These are phyloP conservation scores for Tribolium madens DNA, from an alignment of 1,140 invertebrate species.

Conservation along the genomic window DNA sequence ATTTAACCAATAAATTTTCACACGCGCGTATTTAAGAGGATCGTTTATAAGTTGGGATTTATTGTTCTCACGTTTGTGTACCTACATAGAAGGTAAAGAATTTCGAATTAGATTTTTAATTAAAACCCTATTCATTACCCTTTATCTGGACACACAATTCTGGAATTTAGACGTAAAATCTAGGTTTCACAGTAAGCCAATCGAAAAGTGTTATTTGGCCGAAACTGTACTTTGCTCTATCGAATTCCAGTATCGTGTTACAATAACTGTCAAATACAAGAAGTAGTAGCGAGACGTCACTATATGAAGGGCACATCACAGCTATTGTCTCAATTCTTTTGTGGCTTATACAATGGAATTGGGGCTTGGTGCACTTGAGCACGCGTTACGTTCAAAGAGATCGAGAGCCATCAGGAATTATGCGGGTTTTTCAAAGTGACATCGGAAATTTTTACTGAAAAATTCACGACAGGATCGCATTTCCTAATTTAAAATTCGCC, in stretches of 20 bases:
- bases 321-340: slow-evolving; percentile 29
- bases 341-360: slow-evolving; percentile 19
- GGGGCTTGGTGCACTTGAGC: slow-evolving; percentile 18
- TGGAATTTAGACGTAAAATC: background rate
- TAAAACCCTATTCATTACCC: slow-evolving; percentile 3
- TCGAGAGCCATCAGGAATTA: background rate
- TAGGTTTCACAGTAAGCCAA: background rate
- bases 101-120: slow-evolving; percentile 23
- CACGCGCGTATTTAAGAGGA: slow-evolving; percentile 42
- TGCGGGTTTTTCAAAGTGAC: slow-evolving; percentile 16
- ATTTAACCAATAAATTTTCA: slow-evolving; percentile 43
- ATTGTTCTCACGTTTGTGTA: slow-evolving; percentile 34
- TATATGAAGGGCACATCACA: slow-evolving; percentile 17
- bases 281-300: slow-evolving; percentile 13
- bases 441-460: background rate
- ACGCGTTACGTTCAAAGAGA: slow-evolving; percentile 30
- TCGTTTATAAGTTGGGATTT: slow-evolving; percentile 42
- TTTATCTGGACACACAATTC: background rate
- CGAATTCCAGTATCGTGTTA: slow-evolving; percentile 14
- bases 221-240: background rate
- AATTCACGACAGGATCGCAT: background rate
- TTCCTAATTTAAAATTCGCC: slow-evolving; percentile 25
- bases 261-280: slow-evolving; percentile 33
- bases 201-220: background rate
- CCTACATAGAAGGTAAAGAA: slow-evolving; percentile 40